Conservation (phyloP, 2,797 vertebrate genomes). For the Morus bassanus region DNA sequence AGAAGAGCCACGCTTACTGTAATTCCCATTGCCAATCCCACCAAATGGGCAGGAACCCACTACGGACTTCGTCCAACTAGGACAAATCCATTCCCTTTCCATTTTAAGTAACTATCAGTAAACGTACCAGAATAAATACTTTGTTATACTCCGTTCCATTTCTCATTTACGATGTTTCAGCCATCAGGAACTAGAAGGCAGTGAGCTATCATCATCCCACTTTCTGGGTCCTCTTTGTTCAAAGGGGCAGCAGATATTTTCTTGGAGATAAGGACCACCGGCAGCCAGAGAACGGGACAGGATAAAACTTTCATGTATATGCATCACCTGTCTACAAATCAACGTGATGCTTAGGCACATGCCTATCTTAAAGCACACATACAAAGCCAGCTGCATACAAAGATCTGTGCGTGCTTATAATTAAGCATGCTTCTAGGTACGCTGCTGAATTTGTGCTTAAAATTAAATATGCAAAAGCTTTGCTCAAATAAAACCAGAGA, state of each 20-base stretch:
- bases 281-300: background rate
- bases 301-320: background rate
- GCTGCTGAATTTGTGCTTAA: background rate
- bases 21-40: background rate
- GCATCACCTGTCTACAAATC: too few relatives aligned
- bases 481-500: background rate
- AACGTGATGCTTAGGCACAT: fast-evolving
- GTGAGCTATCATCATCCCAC: fast-evolving
- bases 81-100: background rate
- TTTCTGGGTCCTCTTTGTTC: background rate
- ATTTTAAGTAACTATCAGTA: background rate
- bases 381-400: fast-evolving
- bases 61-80: background rate
- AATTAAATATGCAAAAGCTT: background rate
- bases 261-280: background rate
- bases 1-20: background rate
- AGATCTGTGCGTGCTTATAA: fast-evolving
- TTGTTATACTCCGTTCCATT: background rate
- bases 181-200: too few relatives aligned
- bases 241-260: background rate
- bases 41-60: background rate
- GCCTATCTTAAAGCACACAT: background rate
- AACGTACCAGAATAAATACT: background rate
- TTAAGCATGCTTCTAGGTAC: background rate
- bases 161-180: background rate